These are phyloP conservation scores for Camelus dromedarius DNA, from an alignment of 2,113 vertebrate genomes.

Conservation along the genomic window DNA sequence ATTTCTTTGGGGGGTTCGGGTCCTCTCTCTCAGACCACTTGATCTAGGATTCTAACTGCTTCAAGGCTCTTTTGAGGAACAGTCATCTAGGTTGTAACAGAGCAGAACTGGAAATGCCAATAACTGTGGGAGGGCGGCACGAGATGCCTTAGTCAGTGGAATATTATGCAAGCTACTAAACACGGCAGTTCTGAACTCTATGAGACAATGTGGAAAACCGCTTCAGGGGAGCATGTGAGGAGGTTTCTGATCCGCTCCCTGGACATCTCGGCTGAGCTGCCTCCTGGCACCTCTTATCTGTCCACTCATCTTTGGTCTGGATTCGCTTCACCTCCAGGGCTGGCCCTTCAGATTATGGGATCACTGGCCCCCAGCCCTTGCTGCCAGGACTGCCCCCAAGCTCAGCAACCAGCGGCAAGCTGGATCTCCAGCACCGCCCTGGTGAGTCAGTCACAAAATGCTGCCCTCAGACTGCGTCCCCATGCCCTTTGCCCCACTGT, in stretches of 20 bases:
- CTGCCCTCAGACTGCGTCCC: neutral
- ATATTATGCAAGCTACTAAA: neutral
- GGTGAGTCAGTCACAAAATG: neutral
- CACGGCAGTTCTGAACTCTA: neutral
- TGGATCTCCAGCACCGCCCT: neutral
- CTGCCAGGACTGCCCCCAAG: neutral
- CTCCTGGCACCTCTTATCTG: neutral
- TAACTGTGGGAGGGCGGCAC: too few species aligned
- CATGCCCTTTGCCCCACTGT: neutral
- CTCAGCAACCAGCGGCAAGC: neutral
- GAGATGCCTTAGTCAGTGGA: too few species aligned
- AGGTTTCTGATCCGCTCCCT: neutral
- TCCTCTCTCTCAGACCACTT: neutral
- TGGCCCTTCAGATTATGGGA: neutral
- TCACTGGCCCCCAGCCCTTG: neutral
- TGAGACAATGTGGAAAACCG: fast-evolving
- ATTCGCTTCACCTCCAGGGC: neutral
- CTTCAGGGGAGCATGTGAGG: neutral
- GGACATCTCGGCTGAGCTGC: fast-evolving
- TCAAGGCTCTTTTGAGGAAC: neutral
- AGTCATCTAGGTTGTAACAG: neutral
- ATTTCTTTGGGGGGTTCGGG: neutral
- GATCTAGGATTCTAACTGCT: neutral
- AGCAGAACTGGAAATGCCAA: neutral
- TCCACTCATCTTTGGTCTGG: neutral